A percentile compares a stretch with the other conserved stretches of the same genome.
phyloP scores from a whole-genome alignment of 1,140 invertebrate genomes.

The Bombus breviceps region DNA sequence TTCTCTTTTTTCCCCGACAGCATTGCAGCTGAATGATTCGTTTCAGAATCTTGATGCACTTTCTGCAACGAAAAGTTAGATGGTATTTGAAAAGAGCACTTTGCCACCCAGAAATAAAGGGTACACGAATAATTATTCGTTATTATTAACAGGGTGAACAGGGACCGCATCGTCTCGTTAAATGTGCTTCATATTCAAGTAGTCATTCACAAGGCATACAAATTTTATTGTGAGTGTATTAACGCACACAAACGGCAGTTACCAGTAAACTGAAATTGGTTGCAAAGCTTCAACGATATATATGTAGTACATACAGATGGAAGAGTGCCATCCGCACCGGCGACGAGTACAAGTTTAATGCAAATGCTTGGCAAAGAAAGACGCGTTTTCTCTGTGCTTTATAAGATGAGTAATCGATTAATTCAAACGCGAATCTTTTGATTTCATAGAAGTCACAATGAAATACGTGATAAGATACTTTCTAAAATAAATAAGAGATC shows the following conservation, averaged over 20 bases:
- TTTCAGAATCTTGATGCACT: neutral
- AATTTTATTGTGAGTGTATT: conserved; percentile 10
- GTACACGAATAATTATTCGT: conserved; percentile 13
- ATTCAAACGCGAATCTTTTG: neutral
- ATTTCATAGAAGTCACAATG: neutral
- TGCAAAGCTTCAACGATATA: neutral
- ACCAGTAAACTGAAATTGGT: neutral
- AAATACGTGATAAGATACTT: neutral
- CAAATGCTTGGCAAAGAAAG: conserved; percentile 13
- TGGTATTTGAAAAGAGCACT: conserved; percentile 2
- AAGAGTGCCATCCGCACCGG: neutral
- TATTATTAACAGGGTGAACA: neutral
- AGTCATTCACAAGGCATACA: conserved; percentile 16
- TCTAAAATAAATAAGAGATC: neutral
- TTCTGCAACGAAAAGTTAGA: neutral
- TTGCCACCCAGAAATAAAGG: neutral
- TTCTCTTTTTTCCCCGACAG: neutral
- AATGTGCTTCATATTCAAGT: conserved; percentile 34
- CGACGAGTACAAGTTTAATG: conserved; percentile 5
- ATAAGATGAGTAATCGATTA: neutral
- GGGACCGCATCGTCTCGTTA: conserved; percentile 19
- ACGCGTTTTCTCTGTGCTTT: neutral
- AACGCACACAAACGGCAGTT: neutral
- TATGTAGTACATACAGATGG: neutral
- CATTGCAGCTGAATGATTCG: neutral